Conservation (phyloP, 1,140 invertebrate genomes). For the Bombus picipes region DNA sequence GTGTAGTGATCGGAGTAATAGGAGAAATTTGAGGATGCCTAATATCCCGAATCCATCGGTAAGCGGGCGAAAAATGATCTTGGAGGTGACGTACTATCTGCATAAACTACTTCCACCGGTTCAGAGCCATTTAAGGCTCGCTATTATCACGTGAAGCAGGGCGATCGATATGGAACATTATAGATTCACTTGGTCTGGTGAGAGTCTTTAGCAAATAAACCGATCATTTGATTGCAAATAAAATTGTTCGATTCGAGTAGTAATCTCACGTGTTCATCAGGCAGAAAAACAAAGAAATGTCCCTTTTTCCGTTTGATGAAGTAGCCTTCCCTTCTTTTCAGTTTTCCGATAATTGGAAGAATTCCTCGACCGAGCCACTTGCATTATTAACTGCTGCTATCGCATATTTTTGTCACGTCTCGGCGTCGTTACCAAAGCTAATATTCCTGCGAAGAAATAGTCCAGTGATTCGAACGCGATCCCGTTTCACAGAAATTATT, state of each 20-base stretch:
- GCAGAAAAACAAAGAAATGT: constrained; percentile 21
- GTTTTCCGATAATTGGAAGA: constrained; percentile 61
- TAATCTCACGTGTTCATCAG: constrained; percentile 53
- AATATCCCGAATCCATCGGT: not conserved
- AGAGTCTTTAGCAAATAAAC: constrained; percentile 41
- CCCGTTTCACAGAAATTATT: not conserved
- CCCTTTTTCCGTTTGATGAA: constrained; percentile 49
- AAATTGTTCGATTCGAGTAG: constrained; percentile 3
- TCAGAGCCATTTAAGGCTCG: not conserved
- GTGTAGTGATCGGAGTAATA: too few species aligned
- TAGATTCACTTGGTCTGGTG: constrained; percentile 38
- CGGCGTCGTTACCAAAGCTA: constrained; percentile 17
- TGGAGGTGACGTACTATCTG: not conserved
- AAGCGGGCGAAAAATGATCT: constrained; percentile 3
- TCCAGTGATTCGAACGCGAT: not conserved
- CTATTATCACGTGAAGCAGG: constrained; percentile 8
- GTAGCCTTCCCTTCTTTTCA: not conserved
- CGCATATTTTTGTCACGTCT: constrained; percentile 50
- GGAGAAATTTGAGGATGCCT: too few species aligned
- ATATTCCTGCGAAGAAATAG: not conserved
- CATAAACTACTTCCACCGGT: constrained; percentile 19
- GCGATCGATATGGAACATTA: constrained; percentile 48
- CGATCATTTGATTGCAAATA: constrained; percentile 8
- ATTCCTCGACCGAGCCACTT: constrained; percentile 50
- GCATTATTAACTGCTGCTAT: constrained; percentile 49